These are phyloP conservation scores for Rhogogaster chlorosoma DNA, from an alignment of 2,888 invertebrate genomes.

Conservation along the genomic window DNA sequence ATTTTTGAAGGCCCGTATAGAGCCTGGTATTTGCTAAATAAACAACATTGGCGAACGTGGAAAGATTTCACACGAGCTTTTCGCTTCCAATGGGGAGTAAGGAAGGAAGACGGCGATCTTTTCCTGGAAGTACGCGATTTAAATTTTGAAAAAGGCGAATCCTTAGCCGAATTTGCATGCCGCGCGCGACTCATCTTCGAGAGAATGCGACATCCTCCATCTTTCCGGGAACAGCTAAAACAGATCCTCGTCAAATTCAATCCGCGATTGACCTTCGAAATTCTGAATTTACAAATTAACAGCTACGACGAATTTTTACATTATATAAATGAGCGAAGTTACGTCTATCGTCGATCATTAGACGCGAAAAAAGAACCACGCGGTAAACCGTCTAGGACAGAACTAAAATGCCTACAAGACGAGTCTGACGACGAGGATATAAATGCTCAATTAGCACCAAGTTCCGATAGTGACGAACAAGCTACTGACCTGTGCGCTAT, in stretches of 20 bases:
- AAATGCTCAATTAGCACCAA: background rate
- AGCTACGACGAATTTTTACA: background rate
- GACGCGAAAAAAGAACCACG: conserved; percentile 7
- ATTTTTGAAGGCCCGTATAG: conserved; percentile 47
- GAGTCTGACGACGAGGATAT: background rate
- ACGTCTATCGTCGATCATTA: background rate
- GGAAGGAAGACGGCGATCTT: conserved; percentile 47
- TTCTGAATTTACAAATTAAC: conserved; percentile 38
- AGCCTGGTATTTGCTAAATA: conserved; percentile 54
- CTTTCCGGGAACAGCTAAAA: conserved; percentile 52
- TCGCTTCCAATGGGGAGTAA: conserved; percentile 39
- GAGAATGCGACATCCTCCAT: conserved; percentile 52
- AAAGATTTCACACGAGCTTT: conserved; percentile 55
- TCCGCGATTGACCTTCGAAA: conserved; percentile 51
- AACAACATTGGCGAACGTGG: conserved; percentile 51
- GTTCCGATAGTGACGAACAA: background rate
- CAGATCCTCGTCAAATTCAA: conserved; percentile 54
- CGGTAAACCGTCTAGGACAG: background rate
- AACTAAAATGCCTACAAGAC: background rate
- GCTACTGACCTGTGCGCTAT: background rate
- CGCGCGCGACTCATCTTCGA: conserved; percentile 55
- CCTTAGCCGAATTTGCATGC: conserved; percentile 55
- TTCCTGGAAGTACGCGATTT: conserved; percentile 51
- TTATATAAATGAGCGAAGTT: conserved; percentile 24
- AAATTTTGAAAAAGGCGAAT: too few relatives aligned